Evolutionary conservation across 2,113 vertebrate genomes (phyloP).

Genomic region (Hyla sarda): DNA sequence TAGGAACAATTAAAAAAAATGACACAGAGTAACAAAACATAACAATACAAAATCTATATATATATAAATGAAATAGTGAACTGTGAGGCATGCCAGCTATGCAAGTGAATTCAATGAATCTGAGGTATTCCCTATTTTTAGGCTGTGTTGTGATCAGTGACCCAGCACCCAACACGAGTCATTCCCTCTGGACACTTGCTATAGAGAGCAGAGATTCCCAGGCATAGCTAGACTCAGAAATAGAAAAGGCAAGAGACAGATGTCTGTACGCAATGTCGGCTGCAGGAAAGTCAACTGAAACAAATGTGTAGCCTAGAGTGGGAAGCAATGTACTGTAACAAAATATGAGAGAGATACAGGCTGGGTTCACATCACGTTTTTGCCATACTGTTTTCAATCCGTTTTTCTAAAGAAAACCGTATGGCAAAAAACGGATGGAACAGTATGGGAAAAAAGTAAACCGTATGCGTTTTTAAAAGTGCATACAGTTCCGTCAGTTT

Average conservation of each 20-base stretch:
- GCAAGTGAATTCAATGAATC: not conserved
- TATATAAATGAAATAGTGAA: not conserved
- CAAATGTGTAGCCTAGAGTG: conserved; percentile 22
- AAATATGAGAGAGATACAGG: not conserved
- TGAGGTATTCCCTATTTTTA: conserved; percentile 7
- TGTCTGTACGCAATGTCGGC: not conserved
- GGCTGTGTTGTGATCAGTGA: conserved; percentile 5
- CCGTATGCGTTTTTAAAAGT: too few species aligned
- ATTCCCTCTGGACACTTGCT: conserved; percentile 4
- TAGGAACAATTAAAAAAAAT: too few species aligned
- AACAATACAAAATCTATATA: not conserved
- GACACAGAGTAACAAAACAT: not conserved
- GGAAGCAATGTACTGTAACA: not conserved
- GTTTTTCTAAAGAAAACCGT: too few species aligned
- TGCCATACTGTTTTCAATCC: too few species aligned
- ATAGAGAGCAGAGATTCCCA: not conserved
- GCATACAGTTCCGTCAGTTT: too few species aligned
- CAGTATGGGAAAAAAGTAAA: too few species aligned
- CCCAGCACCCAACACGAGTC: not conserved
- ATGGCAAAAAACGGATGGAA: not conserved
- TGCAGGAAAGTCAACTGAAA: not conserved
- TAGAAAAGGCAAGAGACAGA: conserved; percentile 10
- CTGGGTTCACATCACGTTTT: too few species aligned
- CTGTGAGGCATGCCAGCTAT: not conserved
- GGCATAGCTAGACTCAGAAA: not conserved